phyloP scores from a whole-genome alignment of 1,140 invertebrate species.

The Archivesica marissinica region DNA sequence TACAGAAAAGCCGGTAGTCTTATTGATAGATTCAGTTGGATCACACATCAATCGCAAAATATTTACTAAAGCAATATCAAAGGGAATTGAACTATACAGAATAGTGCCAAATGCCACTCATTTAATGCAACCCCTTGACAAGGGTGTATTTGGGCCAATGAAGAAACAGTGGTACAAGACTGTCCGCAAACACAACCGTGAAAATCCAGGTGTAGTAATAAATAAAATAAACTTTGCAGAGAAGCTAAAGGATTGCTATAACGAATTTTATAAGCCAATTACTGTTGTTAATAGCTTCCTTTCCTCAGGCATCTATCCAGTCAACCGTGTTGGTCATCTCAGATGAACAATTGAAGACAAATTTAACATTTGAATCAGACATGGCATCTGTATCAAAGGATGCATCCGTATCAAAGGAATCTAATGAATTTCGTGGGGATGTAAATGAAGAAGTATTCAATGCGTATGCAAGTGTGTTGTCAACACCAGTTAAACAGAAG shows the following conservation, averaged over 20 bases:
- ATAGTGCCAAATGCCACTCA: slow-evolving; percentile 64
- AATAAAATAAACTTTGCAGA: slow-evolving; percentile 62
- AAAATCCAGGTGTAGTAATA: slow-evolving; percentile 47
- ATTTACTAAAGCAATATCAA: neutral
- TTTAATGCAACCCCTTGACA: slow-evolving; percentile 65
- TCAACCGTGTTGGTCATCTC: slow-evolving; percentile 34
- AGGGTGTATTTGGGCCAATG: slow-evolving; percentile 59
- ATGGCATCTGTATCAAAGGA: too few relatives aligned
- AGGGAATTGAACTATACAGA: slow-evolving; percentile 58
- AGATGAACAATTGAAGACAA: slow-evolving; percentile 37
- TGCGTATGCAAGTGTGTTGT: slow-evolving; percentile 7
- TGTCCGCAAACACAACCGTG: slow-evolving; percentile 44
- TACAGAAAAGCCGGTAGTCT: slow-evolving; percentile 52
- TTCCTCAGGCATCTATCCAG: slow-evolving; percentile 52
- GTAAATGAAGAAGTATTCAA: neutral
- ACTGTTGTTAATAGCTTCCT: slow-evolving; percentile 61
- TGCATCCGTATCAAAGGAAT: too few relatives aligned
- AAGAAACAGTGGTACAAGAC: slow-evolving; percentile 54
- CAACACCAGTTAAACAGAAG: slow-evolving; percentile 25
- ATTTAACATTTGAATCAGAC: slow-evolving; percentile 1
- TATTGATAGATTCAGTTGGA: slow-evolving; percentile 64
- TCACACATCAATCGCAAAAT: too few relatives aligned
- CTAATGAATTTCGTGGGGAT: too few relatives aligned
- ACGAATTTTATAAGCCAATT: slow-evolving; percentile 61
- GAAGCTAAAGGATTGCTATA: slow-evolving; percentile 62